Evolutionary conservation across 2,797 vertebrate species (phyloP), one percentile per base, ranked within the genome.

Genomic region (Synanceia verrucosa): DNA sequence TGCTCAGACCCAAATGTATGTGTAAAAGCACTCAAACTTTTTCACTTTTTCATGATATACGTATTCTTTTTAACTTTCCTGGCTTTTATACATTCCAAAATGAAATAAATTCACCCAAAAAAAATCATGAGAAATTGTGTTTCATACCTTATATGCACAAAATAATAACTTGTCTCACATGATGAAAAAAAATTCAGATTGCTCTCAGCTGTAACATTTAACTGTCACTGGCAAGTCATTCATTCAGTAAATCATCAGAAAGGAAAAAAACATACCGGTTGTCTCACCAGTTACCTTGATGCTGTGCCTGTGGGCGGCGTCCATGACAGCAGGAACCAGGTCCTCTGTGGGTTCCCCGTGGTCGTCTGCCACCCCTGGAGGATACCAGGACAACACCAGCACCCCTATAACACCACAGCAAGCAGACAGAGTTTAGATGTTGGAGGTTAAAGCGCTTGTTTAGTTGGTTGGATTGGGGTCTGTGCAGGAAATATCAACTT

Each of bases 371-470:
- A 95, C 89, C 55, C 94, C 95, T 1, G 95, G 95, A 5, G 96
- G 96, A 82, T 95, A 96, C 96, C 95, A 96, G 63, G 95, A 95
- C 78, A 96, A 86, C 21, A 97, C 95, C 81, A 97, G 88, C 58
- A 96, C 96, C 9, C 96, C 96, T 96, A 11, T 55, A 66, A 77
- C 5, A 47, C 51, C 73, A 78, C 34, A 55, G 47, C 11, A 56
- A 0, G 14, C 28, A 36, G 34, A 31, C 33, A 41, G 48, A 11
- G 51, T 16, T 43, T 39, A 79, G 34, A 55, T 29, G 24, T 5
- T 31, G 50, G 52, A 33, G 19, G 41, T 57, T 11, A 13, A 26
- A 50, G 24, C 23, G 33, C 6, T n/a, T 9, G 21, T 9, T 44
- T 53, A 28, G 29, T 23, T 34, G 21, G 26, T n/a, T 19, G 14